Evolutionary conservation across 2,797 vertebrate genomes (phyloP), one percentile per base, ranked within the genome.

Genomic region (Cygnus olor): DNA sequence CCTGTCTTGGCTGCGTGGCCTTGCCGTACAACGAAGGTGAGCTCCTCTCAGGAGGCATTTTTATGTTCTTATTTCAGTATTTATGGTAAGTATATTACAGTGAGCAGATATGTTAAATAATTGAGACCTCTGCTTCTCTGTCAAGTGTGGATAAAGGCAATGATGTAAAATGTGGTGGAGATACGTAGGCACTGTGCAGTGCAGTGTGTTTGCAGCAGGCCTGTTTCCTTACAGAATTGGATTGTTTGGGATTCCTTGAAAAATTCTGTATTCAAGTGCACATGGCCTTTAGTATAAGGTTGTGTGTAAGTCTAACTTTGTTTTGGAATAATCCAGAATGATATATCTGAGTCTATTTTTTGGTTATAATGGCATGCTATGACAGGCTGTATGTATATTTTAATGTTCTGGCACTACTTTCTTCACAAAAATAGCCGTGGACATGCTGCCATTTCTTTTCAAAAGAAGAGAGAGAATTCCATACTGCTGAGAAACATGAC

Each of bases 1-100:
- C 28, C 32, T 58, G 8, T 13, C 58, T 53, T 47, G 18, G 60
- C n/a, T 58, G n/a, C 3, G 5, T 38, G 72, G 54, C 30, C 60
- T 77, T 1, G 0, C 20, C 42, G 58, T 7, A 5, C 12, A 24
- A 8, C 44, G 44, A 7, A 1, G 1, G 22, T 28, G 34, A 89
- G 34, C 20, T 65, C 19, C 30, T 80, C 28, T 28, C 38, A 54
- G 21, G 21, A 77, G 44, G 64, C 0, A 0, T 44, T 76, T 86
- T 66, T 64, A 4, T 45, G 9, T 65, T 14, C 30, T 32, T 24
- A 15, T 63, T 16, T 72, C 11, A 64, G 5, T 57, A 10, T 61
- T 74, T 44, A 25, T 27, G 68, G 24, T 34, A 60, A 60, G 14
- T 44, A 10, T 44, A 20, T 49, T 57, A 58, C 30, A 38, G 16